Conservation (phyloP, 2,888 invertebrate genomes). For the Ecdyonurus torrentis region DNA sequence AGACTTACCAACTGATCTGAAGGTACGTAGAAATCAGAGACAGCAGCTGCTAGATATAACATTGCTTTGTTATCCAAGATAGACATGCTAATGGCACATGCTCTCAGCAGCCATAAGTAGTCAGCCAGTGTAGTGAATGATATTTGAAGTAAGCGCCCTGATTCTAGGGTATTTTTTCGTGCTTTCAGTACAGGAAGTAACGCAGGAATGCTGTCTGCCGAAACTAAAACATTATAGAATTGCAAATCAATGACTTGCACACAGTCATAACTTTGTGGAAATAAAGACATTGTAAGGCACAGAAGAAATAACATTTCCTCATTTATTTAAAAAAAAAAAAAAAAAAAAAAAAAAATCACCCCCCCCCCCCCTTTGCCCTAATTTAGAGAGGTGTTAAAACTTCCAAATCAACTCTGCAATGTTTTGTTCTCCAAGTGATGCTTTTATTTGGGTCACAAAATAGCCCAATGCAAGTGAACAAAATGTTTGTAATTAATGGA, state of each 20-base stretch:
- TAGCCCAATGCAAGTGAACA: too few species aligned
- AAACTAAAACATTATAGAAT: conserved; percentile 37
- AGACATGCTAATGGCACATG: conserved; percentile 61
- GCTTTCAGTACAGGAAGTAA: conserved; percentile 51
- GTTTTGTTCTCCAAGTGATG: too few species aligned
- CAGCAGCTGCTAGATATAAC: conserved; percentile 94
- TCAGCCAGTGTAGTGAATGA: conserved; percentile 76
- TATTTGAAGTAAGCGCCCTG: conserved; percentile 54
- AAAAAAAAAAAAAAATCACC: too few species aligned
- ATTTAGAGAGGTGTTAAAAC: too few species aligned
- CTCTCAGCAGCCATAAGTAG: conserved; percentile 79
- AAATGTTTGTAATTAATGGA: too few species aligned
- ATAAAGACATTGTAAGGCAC: too few species aligned
- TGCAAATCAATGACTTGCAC: neutral
- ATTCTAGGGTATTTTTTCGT: conserved; percentile 64
- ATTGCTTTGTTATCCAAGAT: conserved; percentile 48
- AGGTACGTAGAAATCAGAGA: conserved; percentile 97
- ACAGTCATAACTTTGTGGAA: neutral
- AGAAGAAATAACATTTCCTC: too few species aligned
- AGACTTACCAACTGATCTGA: conserved; percentile 67
- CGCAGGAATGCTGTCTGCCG: conserved; percentile 53
- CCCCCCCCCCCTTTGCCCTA: too few species aligned
- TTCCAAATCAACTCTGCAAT: too few species aligned
- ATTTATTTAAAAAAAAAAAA: too few species aligned
- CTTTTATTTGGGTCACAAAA: too few species aligned